Base-by-base conservation (phyloP, 2,888 invertebrate genomes). In the Mamestra brassicae region DNA sequence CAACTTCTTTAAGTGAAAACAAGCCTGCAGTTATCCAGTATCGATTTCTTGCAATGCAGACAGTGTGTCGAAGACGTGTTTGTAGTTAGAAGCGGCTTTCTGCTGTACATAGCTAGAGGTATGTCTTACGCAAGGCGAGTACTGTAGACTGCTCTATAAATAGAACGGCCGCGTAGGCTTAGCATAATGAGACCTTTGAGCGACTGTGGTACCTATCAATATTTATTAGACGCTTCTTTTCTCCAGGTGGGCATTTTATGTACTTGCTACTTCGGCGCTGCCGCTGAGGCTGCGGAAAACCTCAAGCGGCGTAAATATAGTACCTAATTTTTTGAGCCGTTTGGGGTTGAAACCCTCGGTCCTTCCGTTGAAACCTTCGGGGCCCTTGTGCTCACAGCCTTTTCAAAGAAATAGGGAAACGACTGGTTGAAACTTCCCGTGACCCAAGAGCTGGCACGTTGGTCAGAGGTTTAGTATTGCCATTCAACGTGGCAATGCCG, bases 1-100 rank as follows among this genome's bases (percentile, higher is more conserved):
- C 54, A 69, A 66, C 55, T 45, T 63, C 38, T 52, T 63, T 63
- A 73, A 72, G 83, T 83, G 80, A 83, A 82, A 82, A 68, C 80
- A 15, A 67, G 61, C 68, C 64, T 62, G 36, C 69, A 83, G 63
- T 63, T 57, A 65, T 78, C 58, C 38, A 72, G 81, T 80, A 80
- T 80, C 60, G 76, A 80, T 83, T 77, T 80, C 84, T 83, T 83
- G 80, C 68, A 58, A 83, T 80, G 82, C 80, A 83, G 83, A 83
- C 84, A 71, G 84, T 76, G 83, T 80, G 82, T 63, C 77, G 76
- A 17, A 72, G 77, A 85, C 85, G 85, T 85, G 85, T 85, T 84
- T 71, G 78, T 55, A 63, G 71, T 85, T 67, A 72, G 78, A 84
- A 84, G 67, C 80, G 77, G 75, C 85, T 85, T 85, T 85, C 85